Conservation (phyloP, 2,113 vertebrate genomes). For the Talpa occidentalis region DNA sequence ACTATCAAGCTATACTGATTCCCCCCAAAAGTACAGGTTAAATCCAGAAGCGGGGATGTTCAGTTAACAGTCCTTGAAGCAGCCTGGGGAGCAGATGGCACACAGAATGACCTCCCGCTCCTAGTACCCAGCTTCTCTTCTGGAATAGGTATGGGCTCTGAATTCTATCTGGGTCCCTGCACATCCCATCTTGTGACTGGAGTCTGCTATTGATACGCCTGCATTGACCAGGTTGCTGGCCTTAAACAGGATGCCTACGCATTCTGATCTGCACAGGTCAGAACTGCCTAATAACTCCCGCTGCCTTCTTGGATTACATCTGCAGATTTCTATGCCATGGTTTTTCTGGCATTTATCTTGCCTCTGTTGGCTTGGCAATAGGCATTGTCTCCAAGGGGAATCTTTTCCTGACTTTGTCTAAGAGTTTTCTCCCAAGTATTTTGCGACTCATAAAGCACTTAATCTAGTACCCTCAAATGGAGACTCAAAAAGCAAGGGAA, state of each 20-base stretch:
- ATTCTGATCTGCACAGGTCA: neutral
- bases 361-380: neutral
- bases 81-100: neutral
- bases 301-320: neutral
- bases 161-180: neutral
- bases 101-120: neutral
- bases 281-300: neutral
- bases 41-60: neutral
- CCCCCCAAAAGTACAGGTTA: neutral
- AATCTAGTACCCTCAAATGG: neutral
- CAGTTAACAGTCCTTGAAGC: neutral
- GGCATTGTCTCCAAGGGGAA: neutral
- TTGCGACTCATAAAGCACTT: neutral
- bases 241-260: rapidly evolving
- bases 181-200: neutral
- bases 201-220: no score
- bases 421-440: neutral
- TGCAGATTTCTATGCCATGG: neutral
- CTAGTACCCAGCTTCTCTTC: neutral
- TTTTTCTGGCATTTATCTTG: neutral
- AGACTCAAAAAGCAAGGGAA: neutral
- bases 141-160: neutral
- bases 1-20: neutral
- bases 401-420: neutral
- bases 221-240: neutral